Percentiles rank a stretch among this genome's conserved stretches.
phyloP scores from a whole-genome alignment of 2,888 invertebrate species.

The Aethes cnicana region DNA sequence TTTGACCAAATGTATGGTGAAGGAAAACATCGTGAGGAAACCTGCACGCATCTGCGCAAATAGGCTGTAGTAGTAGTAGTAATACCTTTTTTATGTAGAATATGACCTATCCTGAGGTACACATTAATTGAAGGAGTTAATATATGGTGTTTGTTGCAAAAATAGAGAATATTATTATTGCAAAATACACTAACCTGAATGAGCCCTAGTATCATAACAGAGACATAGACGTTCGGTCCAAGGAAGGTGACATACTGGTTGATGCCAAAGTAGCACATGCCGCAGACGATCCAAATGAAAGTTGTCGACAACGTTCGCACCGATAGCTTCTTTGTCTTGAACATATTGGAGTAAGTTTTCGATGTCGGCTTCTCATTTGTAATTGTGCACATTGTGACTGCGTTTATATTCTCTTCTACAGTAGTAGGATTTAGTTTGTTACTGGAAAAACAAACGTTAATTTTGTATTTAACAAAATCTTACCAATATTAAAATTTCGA shows the following conservation, averaged over 20 bases:
- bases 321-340: conserved; percentile 45
- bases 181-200: conserved; percentile 47
- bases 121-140: too few species aligned
- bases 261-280: conserved; percentile 52
- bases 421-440: conserved; percentile 45
- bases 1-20: too few species aligned
- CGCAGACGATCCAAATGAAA: conserved; percentile 48
- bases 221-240: conserved; percentile 48
- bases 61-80: too few species aligned
- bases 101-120: too few species aligned
- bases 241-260: conserved; percentile 52
- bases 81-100: too few species aligned
- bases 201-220: conserved; percentile 47
- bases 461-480: conserved; percentile 35
- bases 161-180: not conserved
- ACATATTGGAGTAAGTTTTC: conserved; percentile 49
- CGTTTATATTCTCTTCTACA: conserved; percentile 47
- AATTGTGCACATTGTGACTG: conserved; percentile 42
- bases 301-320: conserved; percentile 44
- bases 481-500: too few species aligned
- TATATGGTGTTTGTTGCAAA: too few species aligned
- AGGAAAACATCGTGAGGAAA: too few species aligned
- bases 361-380: conserved; percentile 38
- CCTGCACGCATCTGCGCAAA: too few species aligned
- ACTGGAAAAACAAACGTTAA: conserved; percentile 41